Evolutionary conservation across 2,113 vertebrate genomes (phyloP), one percentile per base, ranked within the genome.

Genomic region (Varanus salvator): DNA sequence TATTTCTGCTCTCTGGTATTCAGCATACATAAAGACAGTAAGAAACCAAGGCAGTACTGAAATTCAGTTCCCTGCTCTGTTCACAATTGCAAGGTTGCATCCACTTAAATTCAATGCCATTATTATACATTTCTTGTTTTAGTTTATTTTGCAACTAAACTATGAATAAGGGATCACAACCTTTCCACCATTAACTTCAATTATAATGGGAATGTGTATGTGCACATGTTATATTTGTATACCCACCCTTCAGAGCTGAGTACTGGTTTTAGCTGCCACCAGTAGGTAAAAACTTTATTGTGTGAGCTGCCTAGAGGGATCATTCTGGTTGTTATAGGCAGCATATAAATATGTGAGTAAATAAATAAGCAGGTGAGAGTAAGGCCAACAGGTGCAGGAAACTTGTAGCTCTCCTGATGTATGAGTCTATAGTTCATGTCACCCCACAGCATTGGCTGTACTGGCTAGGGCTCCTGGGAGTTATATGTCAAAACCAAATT

Each of bases 1-100:
- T 74, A 57, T n/a, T 48, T 31, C 74, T 78, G 38, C 29, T 87
- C 27, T 66, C 86, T 77, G 38, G 38, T 87, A n/a, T 87, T 78
- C 75, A n/a, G 38, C 29, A 68, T n/a, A 78, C 21, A 54, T 87
- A 60, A 78, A 25, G 8, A 48, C 8, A 31, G 57, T 29, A n/a
- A 50, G 57, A 60, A 86, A 60, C 14, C 31, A 54, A 72, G 17
- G 34, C 48, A 57, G 17, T 52, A 54, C 7, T 68, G 38, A 50
- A 87, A 78, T 68, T 50, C 75, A n/a, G 19, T 29, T n/a, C 86
- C 29, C 86, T 6, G 27, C 38, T 76, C 21, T 86, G 74, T 64
- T 64, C 27, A 54, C 72, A 86, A 64, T 44, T 34, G 44, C 64
- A 77, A 77, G 34, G 77, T 64, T 77, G 31, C 6, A 64, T n/a